Evolutionary conservation across 1,140 invertebrate genomes (phyloP).

Genomic region (Drosophila bipectinata): DNA sequence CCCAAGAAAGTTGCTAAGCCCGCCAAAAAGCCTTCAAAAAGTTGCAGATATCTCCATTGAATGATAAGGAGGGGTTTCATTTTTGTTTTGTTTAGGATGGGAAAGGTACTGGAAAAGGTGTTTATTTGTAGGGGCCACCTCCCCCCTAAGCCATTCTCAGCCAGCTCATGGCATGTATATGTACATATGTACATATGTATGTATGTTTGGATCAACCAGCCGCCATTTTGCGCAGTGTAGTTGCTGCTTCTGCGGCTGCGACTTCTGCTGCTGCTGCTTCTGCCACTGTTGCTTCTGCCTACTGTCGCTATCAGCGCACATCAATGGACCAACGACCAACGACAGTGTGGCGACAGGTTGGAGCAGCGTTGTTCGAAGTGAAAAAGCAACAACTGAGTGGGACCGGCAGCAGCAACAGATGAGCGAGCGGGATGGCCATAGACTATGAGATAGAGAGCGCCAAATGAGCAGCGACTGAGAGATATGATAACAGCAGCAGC

Average conservation of each 20-base stretch:
- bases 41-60: constrained; percentile 36
- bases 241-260: not conserved
- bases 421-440: constrained; percentile 64
- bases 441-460: constrained; percentile 65
- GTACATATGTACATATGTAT: constrained; percentile 1
- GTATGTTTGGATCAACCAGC: constrained; percentile 28
- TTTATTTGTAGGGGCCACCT: constrained; percentile 11
- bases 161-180: not conserved
- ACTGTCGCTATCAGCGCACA: constrained; percentile 75
- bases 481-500: constrained; percentile 39
- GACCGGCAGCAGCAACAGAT: constrained; percentile 38
- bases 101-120: not conserved
- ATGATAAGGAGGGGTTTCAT: constrained; percentile 41
- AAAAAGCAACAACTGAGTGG: constrained; percentile 47
- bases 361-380: constrained; percentile 62
- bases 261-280: not conserved
- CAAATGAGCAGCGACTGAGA: constrained; percentile 65
- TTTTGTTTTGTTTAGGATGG: not conserved
- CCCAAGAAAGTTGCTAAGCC: constrained; percentile 76
- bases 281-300: constrained; percentile 36
- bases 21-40: constrained; percentile 13
- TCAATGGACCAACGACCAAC: constrained; percentile 76
- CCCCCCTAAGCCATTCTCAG: not conserved
- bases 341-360: constrained; percentile 73
- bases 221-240: constrained; percentile 62